Evolutionary conservation across 2,113 vertebrate genomes (phyloP).

Genomic region (Struthio camelus): DNA sequence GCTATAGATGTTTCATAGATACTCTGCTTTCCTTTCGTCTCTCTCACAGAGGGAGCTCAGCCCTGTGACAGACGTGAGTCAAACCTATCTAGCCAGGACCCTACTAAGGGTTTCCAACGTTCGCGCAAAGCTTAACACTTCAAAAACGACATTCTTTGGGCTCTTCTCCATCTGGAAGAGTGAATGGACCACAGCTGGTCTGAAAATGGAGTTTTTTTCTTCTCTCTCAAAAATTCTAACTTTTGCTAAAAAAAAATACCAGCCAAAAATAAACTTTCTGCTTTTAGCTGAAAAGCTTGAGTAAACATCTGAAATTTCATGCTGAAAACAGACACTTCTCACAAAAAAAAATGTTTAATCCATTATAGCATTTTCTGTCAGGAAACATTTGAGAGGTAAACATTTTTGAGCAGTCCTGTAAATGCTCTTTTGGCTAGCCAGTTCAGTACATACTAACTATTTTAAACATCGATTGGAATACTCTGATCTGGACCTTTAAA

Average conservation of each 20-base stretch:
- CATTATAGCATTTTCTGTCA: neutral
- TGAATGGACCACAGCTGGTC: neutral
- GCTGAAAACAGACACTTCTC: neutral
- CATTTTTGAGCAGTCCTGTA: neutral
- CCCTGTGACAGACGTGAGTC: neutral
- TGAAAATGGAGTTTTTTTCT: neutral
- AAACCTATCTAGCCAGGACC: neutral
- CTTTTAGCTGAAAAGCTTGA: neutral
- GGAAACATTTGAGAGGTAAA: neutral
- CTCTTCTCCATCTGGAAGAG: neutral
- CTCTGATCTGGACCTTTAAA: neutral
- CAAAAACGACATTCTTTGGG: neutral
- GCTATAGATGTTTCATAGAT: neutral
- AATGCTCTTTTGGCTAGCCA: neutral
- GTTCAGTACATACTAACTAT: neutral
- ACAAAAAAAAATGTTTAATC: neutral
- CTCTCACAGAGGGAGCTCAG: neutral
- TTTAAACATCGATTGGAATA: neutral
- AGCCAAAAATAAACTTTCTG: neutral
- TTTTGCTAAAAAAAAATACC: neutral
- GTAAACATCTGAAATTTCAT: constrained; percentile 31
- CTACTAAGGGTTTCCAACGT: neutral
- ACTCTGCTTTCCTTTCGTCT: neutral
- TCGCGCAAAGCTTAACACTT: neutral
- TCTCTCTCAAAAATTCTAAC: neutral